These are phyloP conservation scores for Limnodromus scolopaceus DNA, from an alignment of 2,797 vertebrate species.

Conservation along the genomic window DNA sequence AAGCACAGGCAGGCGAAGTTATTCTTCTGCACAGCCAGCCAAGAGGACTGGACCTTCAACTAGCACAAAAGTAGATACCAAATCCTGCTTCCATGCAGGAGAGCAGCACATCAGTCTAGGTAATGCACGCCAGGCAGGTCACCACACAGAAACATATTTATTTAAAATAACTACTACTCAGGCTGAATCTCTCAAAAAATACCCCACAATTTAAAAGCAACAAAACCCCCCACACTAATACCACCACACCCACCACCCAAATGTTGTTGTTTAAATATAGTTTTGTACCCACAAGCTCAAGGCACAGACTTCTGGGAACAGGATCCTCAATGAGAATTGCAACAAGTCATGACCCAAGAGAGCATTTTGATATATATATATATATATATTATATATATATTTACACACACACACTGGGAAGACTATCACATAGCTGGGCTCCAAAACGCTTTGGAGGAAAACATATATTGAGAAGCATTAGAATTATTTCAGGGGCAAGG, in stretches of 20 bases:
- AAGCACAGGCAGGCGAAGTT: background rate
- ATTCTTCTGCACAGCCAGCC: background rate
- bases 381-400: no score
- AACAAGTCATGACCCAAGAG: background rate
- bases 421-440: background rate
- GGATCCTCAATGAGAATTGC: background rate
- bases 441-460: background rate
- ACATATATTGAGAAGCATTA: background rate
- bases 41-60: background rate
- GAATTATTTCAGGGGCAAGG: background rate
- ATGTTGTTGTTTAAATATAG: background rate
- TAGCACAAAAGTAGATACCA: background rate
- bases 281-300: background rate
- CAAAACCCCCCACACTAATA: fast-evolving
- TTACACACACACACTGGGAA: background rate
- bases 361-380: background rate
- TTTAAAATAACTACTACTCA: background rate
- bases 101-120: background rate
- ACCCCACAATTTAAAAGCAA: background rate
- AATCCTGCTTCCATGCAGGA: background rate
- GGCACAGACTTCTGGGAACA: background rate
- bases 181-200: background rate
- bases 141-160: background rate
- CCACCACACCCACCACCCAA: fast-evolving
- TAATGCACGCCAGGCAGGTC: background rate